Evolutionary conservation across 2,113 vertebrate species (phyloP), one percentile per base, ranked within the genome.

Genomic region (Amphiprion percula): DNA sequence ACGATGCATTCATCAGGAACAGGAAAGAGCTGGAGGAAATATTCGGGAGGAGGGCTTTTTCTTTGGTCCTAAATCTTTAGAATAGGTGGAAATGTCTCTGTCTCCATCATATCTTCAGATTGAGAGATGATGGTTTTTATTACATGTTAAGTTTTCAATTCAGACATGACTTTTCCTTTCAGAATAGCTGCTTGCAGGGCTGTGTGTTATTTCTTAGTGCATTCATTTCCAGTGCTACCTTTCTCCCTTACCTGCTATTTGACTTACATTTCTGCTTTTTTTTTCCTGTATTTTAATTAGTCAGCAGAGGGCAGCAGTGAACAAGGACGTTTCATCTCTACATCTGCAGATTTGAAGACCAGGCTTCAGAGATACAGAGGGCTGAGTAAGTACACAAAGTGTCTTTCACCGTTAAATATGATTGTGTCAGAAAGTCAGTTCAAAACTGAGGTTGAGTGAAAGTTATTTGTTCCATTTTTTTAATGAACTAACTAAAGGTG

Each of bases 241-340:
- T 61, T 26, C 4, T 24, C 16, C 0, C 56, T 78, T 30, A 0
- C 28, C 30, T 26, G 10, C 30, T 23, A 53, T 76, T 49, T 59
- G 56, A 16, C 47, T 1, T 44, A 14, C 15, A 0, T 23, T 73
- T 10, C 50, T 73, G 8, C 49, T 26, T 17, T 47, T 68, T 62
- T 53, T 56, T 72, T 28, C 37, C 49, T 85, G 28, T 84, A 61
- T 88, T 80, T 65, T 74, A 54, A 85, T 71, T 73, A 97, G 96
- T 94, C 97, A 95, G 92, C 95, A 94, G 95, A 96, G 94, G 94
- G 95, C 97, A 97, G 92, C 82, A 95, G 91, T 93, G 95, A 98
- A 96, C 96, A 97, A 91, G 94, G 88, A 84, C 92, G 82, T 46
- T 76, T 95, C 62, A 58, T 77, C 71, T 79, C 82, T 0, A 47